Base-by-base conservation (phyloP, 2,888 invertebrate species). In the Physocephala rufipes region DNA sequence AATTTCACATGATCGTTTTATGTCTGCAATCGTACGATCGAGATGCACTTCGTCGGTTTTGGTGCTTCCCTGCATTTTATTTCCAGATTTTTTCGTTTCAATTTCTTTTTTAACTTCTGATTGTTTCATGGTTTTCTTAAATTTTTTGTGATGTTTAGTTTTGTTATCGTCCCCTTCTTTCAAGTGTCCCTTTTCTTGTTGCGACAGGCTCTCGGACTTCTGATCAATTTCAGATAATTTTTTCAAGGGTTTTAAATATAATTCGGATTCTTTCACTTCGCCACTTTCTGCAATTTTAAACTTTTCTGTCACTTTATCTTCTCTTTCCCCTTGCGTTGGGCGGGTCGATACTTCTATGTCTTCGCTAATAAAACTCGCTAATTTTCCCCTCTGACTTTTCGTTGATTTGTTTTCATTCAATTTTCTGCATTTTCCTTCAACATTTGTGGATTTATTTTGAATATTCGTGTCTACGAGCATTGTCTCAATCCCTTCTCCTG, bases 131-230 rank as follows among this genome's bases (percentile, higher is more conserved):
- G 43, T 12, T 62, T 12, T 45, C n/a, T 43, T 53, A 1, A 21
- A 3, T n/a, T 67, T 67, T 61, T 61, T 36, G 5, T 66, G 15
- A 15, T 21, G 5, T 26, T 1, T 66, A 66, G 51, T 21, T 69
- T 72, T 16, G 59, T 68, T 26, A 51, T 24, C 2, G 68, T 51
- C 19, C 68, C 68, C 19, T 51, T 64, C 4, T 58, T 26, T 51
- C 65, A 55, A 4, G 55, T 49, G 13, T 53, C 26, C 7, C 2
- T 67, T 71, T 28, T 36, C 45, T 16, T 45, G 13, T 16, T 55
- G 9, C 9, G 36, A 36, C 9, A 36, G 36, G 12, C 13, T 24
- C 58, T 45, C 43, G 15, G 21, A 2, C 26, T 55, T 65, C 2
- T n/a, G 12, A 19, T 45, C 58, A 65, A 30, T 47, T 63, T 63